A percentile compares a stretch with the other conserved stretches of the same genome.
These are phyloP conservation scores for Epicauta chinensis DNA, from an alignment of 1,140 invertebrate species.

Conservation along the genomic window DNA sequence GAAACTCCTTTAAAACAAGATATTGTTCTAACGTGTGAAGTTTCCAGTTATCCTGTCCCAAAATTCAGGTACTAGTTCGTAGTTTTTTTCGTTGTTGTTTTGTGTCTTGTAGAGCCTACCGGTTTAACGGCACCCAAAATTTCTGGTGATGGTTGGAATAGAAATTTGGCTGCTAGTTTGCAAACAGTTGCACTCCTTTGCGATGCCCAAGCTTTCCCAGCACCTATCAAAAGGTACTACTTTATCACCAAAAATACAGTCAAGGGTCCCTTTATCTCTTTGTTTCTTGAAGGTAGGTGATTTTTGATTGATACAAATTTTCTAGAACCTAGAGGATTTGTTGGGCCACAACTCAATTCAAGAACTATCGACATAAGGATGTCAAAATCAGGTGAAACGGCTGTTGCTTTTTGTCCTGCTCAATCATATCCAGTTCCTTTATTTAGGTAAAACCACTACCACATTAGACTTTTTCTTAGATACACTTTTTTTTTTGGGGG, in stretches of 20 bases:
- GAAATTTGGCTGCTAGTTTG: slow-evolving; percentile 40
- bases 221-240: slow-evolving; percentile 48
- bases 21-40: slow-evolving; percentile 50
- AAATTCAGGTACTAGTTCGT: slow-evolving; percentile 47
- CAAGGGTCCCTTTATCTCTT: neutral
- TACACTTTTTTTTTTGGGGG: neutral
- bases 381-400: slow-evolving; percentile 32
- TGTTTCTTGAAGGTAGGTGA: neutral
- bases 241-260: slow-evolving; percentile 3
- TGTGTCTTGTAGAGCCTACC: slow-evolving; percentile 49
- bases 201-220: slow-evolving; percentile 58
- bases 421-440: slow-evolving; percentile 58
- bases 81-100: slow-evolving; percentile 9
- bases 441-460: slow-evolving; percentile 45
- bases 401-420: slow-evolving; percentile 53
- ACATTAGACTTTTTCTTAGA: neutral
- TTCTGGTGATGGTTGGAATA: slow-evolving; percentile 52
- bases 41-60: slow-evolving; percentile 54
- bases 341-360: slow-evolving; percentile 41
- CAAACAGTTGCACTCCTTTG: slow-evolving; percentile 50
- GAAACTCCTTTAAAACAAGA: slow-evolving; percentile 21
- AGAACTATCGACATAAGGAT: slow-evolving; percentile 45
- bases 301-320: slow-evolving; percentile 19
- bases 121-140: slow-evolving; percentile 56
- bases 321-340: slow-evolving; percentile 49